These are phyloP conservation scores for Aspidiotus rigidus DNA, from an alignment of 2,888 invertebrate genomes.

Conservation along the genomic window DNA sequence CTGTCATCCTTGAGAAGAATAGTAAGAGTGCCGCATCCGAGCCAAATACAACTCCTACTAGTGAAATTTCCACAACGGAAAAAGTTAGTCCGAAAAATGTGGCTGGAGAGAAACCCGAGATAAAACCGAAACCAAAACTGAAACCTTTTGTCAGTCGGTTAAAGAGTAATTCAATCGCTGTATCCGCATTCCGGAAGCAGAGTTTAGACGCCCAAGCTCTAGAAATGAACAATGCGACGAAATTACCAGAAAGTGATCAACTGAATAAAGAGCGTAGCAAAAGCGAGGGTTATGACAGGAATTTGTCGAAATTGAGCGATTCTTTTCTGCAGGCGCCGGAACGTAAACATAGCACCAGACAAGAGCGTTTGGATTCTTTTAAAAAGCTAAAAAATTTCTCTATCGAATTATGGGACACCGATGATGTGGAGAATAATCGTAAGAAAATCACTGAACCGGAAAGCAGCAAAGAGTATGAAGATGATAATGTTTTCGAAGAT, in stretches of 20 bases:
- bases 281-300: constrained; percentile 30
- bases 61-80: background rate
- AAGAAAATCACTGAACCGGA: background rate
- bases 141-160: constrained; percentile 9
- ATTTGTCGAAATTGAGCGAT: background rate
- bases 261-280: constrained; percentile 37
- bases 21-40: background rate
- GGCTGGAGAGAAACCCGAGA: constrained; percentile 27
- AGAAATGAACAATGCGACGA: background rate
- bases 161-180: constrained; percentile 21
- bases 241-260: constrained; percentile 21
- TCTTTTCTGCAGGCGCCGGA: constrained; percentile 37
- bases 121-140: constrained; percentile 29
- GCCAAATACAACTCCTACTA: background rate
- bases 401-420: constrained; percentile 40
- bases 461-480: constrained; percentile 20
- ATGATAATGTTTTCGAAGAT: constrained; percentile 30
- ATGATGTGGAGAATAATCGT: constrained; percentile 37
- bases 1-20: constrained; percentile 38
- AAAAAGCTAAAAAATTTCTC: constrained; percentile 41
- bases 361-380: constrained; percentile 40
- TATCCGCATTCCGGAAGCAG: constrained; percentile 11
- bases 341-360: constrained; percentile 39
- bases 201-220: constrained; percentile 16
- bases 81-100: constrained; percentile 36